Evolutionary conservation across 2,113 vertebrate species (phyloP), one percentile per base, ranked within the genome.

Genomic region (Colius striatus): DNA sequence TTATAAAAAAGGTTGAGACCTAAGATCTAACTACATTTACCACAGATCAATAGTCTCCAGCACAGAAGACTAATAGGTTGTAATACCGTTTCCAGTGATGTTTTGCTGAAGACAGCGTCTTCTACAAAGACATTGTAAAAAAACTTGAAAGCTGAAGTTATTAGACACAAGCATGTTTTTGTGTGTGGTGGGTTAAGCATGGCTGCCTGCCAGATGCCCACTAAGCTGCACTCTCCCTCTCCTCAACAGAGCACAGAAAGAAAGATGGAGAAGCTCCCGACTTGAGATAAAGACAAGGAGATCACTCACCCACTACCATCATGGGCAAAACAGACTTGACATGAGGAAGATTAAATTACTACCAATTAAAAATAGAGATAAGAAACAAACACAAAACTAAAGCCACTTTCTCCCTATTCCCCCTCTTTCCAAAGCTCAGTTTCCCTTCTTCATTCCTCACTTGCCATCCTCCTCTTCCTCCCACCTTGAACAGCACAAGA

Each of bases 401-500:
- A 75, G 2, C 4, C 13, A 34, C 15, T 14, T 67, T 72, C 8
- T 6, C 10, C 16, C 29, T 8, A 26, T 11, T 57, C 10, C 22
- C 5, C 38, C 67, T 51, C 38, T 70, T 70, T 29, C 20, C 3
- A 1, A 84, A 76, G 32, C 8, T 67, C 38, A 76, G 45, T 27
- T 87, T 76, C 27, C 57, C 16, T 45, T 18, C 23, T 74, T 55
- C 2, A 3, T 45, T 90, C 11, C 13, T 9, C 5, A 7, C 16
- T 68, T 34, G 61, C 77, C 13, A 15, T 75, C 11, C 19, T 75
- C 30, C 11, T 30, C n/a, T n/a, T n/a, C 14, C 23, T 22, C 27
- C 11, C 2, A 36, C 9, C 32, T 22, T 5, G 1, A 61, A 58
- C 0, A 2, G 27, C 3, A 11, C 25, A 53, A 14, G 8, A 11